Evolutionary conservation across 2,113 vertebrate genomes (phyloP).

Genomic region (Pedionomus torquatus): DNA sequence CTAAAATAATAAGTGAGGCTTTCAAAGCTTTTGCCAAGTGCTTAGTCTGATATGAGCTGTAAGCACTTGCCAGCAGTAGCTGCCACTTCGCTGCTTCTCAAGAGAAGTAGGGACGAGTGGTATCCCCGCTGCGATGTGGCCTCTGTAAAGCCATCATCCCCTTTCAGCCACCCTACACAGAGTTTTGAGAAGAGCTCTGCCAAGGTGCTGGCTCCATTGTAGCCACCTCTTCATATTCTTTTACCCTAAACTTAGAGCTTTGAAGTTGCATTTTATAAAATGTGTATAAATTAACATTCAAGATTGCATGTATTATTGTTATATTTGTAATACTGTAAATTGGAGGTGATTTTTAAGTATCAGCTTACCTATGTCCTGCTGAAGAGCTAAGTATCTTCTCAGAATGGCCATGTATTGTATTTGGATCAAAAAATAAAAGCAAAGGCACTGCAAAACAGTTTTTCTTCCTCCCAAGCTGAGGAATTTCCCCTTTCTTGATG

Average conservation of each 20-base stretch:
- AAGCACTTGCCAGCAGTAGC: neutral
- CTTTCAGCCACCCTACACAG: neutral
- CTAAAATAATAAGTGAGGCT: neutral
- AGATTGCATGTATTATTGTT: neutral
- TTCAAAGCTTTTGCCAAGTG: neutral
- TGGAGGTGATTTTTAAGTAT: constrained; percentile 3
- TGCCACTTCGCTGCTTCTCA: neutral
- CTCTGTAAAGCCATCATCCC: neutral
- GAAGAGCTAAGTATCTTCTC: constrained; percentile 1
- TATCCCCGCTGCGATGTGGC: neutral
- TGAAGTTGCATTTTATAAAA: neutral
- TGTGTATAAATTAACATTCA: neutral
- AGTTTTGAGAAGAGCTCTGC: neutral
- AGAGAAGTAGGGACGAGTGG: accelerated
- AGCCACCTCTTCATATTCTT: neutral
- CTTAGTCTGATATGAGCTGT: neutral
- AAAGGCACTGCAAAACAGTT: neutral
- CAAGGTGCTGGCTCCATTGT: neutral
- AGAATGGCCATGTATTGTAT: neutral
- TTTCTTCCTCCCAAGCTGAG: neutral
- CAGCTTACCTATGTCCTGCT: neutral
- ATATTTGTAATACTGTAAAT: neutral
- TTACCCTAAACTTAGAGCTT: neutral
- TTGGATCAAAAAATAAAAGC: neutral
- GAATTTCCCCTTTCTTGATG: neutral